Base-by-base conservation (phyloP, 2,888 invertebrate genomes). In the Pachliopta kotzebuea region DNA sequence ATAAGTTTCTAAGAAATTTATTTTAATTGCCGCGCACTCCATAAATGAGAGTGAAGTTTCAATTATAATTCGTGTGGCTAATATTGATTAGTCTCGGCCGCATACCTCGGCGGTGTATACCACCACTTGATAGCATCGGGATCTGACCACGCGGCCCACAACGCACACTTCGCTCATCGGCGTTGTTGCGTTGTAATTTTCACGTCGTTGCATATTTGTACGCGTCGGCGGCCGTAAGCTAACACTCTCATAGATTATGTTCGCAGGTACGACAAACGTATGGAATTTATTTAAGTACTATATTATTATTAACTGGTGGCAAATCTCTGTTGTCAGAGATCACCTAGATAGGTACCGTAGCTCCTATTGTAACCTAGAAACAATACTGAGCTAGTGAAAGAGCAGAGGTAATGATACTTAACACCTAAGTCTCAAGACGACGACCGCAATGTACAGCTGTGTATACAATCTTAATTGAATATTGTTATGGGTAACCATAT, bases 101-200 rank as follows among this genome's bases (percentile, higher is more conserved):
- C 58, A 54, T 59, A 52, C 50, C 37, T 24, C 50, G 50, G 56
- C 49, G 14, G 52, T 55, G 64, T 72, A 74, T 71, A 74, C 75
- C 68, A 72, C 57, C 69, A 70, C 74, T 78, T 79, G 79, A 78
- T 81, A 77, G 75, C 71, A 31, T 23, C 53, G 17, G 79, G 78
- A 84, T 83, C 77, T 79, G 78, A 84, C 83, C 78, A 80, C 83
- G 84, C 78, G 81, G 82, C 78, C 70, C 71, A 70, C 71, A 73
- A 76, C 75, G 72, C 75, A 72, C 56, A 52, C 53, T 74, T 65
- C 58, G 68, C 74, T 70, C 60, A 68, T 69, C 78, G 69, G 77
- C 80, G 76, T 82, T 80, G 23, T 84, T 82, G 79, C 45, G 81
- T 80, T 77, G 86, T 84, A 87, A 88, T 88, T 88, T 88, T 86